Percentiles rank a stretch among this genome's conserved stretches.
Conservation (phyloP, 1,140 invertebrate genomes). For the Steinernema feltiae region DNA sequence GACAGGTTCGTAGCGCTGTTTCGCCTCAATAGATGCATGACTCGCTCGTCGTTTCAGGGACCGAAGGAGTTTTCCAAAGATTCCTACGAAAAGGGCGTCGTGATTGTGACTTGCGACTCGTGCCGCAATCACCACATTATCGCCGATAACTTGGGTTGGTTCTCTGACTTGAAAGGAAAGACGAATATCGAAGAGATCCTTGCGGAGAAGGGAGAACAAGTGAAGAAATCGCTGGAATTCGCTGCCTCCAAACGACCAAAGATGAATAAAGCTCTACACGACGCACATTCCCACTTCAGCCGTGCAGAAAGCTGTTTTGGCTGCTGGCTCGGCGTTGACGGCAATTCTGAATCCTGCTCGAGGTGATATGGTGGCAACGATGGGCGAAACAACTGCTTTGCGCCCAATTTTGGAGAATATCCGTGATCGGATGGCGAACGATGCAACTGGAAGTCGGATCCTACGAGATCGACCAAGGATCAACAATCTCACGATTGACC, state of each 20-base stretch:
- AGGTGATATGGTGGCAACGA: slow-evolving; percentile 82
- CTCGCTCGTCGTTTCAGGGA: slow-evolving; percentile 44
- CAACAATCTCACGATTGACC: slow-evolving; percentile 74
- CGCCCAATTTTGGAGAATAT: slow-evolving; percentile 34
- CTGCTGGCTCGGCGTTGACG: slow-evolving; percentile 72
- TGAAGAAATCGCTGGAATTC: slow-evolving; percentile 37
- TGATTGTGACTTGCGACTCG: slow-evolving; percentile 59
- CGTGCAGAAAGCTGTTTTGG: slow-evolving; percentile 71
- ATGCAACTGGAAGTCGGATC: slow-evolving; percentile 25
- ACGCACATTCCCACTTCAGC: slow-evolving; percentile 69
- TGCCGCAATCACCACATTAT: slow-evolving; percentile 62
- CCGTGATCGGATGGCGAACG: slow-evolving; percentile 28
- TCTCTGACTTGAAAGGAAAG: slow-evolving; percentile 59
- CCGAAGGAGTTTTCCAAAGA: slow-evolving; percentile 61
- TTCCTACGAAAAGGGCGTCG: slow-evolving; percentile 61
- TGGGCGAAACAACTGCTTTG: slow-evolving; percentile 71
- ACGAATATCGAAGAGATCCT: slow-evolving; percentile 63
- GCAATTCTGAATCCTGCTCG: slow-evolving; percentile 69
- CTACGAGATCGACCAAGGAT: slow-evolving; percentile 73
- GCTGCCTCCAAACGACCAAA: background rate
- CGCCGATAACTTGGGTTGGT: slow-evolving; percentile 63
- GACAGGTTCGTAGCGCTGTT: slow-evolving; percentile 44
- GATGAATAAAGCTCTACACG: slow-evolving; percentile 52
- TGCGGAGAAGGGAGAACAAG: slow-evolving; percentile 59
- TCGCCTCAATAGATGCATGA: slow-evolving; percentile 19